Conservation (phyloP, 2,888 invertebrate genomes). For the Emmelina monodactyla region DNA sequence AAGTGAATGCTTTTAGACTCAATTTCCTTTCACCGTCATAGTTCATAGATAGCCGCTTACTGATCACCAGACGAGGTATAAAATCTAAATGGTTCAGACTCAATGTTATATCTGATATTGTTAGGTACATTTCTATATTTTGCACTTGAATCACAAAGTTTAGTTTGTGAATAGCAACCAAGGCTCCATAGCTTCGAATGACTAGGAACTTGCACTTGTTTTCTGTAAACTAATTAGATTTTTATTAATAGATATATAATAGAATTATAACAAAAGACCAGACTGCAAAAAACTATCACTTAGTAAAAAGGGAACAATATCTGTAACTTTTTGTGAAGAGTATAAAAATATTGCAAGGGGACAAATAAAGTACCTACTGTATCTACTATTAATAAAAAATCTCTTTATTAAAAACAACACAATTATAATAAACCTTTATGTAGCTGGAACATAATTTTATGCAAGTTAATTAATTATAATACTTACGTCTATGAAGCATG, state of each 20-base stretch:
- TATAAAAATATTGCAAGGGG: too few species aligned
- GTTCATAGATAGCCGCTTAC: constrained; percentile 20
- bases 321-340: too few species aligned
- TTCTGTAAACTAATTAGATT: constrained; percentile 25
- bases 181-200: constrained; percentile 24
- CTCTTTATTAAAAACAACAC: too few species aligned
- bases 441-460: too few species aligned
- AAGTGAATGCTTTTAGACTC: constrained; percentile 33
- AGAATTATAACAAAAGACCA: too few species aligned
- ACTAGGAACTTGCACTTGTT: constrained; percentile 42
- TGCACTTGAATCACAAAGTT: constrained; percentile 29
- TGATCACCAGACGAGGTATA: constrained; percentile 32
- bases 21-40: constrained; percentile 22
- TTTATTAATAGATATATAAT: not conserved
- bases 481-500: constrained; percentile 44
- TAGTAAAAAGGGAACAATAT: too few species aligned
- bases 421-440: too few species aligned
- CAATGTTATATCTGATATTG: constrained; percentile 21
- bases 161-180: constrained; percentile 31
- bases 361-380: too few species aligned
- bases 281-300: too few species aligned
- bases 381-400: too few species aligned
- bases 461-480: not conserved
- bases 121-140: constrained; percentile 24
- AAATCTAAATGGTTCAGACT: constrained; percentile 27